These are phyloP conservation scores for Bedellia somnulentella DNA, from an alignment of 2,888 invertebrate genomes.

Conservation along the genomic window DNA sequence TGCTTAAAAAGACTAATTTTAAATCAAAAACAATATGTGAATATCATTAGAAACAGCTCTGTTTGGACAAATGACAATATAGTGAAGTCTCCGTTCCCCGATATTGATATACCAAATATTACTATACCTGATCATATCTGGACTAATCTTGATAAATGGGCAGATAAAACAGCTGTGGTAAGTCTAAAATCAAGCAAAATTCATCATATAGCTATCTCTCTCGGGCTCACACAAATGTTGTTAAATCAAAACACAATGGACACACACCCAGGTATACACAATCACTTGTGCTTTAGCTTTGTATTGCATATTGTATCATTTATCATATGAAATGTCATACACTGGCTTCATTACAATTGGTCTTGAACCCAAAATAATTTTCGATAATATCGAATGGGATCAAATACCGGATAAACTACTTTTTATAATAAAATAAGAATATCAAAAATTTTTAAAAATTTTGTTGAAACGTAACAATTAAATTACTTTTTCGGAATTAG, in stretches of 20 bases:
- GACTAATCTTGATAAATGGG: constrained; percentile 63
- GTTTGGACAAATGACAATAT: constrained; percentile 30
- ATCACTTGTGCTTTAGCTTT: not conserved
- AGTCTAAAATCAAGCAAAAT: constrained; percentile 17
- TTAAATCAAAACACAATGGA: not conserved
- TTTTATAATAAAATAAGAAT: too few species aligned
- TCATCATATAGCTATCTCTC: not conserved
- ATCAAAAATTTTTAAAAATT: too few species aligned
- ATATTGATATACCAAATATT: constrained; percentile 46
- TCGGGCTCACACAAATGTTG: not conserved
- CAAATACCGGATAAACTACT: too few species aligned
- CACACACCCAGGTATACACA: not conserved
- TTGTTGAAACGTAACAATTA: too few species aligned
- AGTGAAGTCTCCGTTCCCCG: constrained; percentile 47
- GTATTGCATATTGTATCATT: not conserved
- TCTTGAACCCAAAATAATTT: not conserved
- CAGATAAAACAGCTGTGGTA: constrained; percentile 66
- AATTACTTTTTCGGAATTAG: too few species aligned
- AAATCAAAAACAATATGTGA: constrained; percentile 10
- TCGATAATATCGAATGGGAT: too few species aligned
- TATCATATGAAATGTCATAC: not conserved
- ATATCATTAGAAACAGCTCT: constrained; percentile 11
- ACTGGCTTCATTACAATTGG: not conserved
- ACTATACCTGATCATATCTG: constrained; percentile 64
- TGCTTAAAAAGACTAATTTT: constrained; percentile 14